Base-by-base conservation (phyloP, 1,140 invertebrate species). In the Stenopsyche tienmushanensis region DNA sequence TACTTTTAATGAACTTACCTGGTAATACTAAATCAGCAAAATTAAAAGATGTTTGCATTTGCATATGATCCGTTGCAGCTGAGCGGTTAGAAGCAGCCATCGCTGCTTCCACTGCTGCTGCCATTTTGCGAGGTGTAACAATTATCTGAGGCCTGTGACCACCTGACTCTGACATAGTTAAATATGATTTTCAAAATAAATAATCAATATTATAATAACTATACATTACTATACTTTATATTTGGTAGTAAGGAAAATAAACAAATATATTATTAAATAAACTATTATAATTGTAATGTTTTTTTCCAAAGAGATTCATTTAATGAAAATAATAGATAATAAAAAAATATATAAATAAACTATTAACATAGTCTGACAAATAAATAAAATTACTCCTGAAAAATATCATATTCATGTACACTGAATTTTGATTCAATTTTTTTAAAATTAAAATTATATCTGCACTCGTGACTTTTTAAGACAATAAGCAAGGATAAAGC, bases 141-240 rank as follows among this genome's bases (percentile, higher is more conserved):
- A 88, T 88, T 50, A 88, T 87, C 67, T 87, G 85, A 2, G 86
- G 86, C 42, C 86, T 72, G 42, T 76, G 74, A 2, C 74, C 66
- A 53, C 73, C 70, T 45, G 70, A 69, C 58, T 74, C 73, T 67
- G 68, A 59, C 64, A 71, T 10, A 52, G 45, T 47, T 49, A 62
- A 55, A 29, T 1, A n/a, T n/a, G n/a, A n/a, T n/a, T n/a, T n/a
- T n/a, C n/a, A n/a, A n/a, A n/a, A n/a, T n/a, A n/a, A n/a, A n/a
- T n/a, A n/a, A n/a, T n/a, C n/a, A n/a, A 9, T 47, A 9, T 9
- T 18, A 47, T 2, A 21, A 24, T 5, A 20, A 24, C 2, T 5
- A 15, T 24, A 18, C 41, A 47, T 60, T 7, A 39, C 8, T 45
- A 15, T 45, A 8, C 42, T n/a, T 5, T n/a, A n/a, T 8, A 49